A percentile compares a stretch with the other conserved stretches of the same genome.
phyloP scores from a whole-genome alignment of 2,888 invertebrate genomes.

The Megaustenia siamemsis region DNA sequence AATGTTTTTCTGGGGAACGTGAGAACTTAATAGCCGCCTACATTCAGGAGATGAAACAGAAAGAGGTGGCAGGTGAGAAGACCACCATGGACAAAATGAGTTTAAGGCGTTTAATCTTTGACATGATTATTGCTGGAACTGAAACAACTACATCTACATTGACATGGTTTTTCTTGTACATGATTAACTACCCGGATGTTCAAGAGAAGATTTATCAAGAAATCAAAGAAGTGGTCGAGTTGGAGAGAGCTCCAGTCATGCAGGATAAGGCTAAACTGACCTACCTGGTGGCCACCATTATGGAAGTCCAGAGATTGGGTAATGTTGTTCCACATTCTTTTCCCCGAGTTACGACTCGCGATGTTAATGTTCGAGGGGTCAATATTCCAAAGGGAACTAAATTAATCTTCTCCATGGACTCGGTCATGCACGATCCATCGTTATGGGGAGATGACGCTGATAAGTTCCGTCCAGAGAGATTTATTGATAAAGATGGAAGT shows the following conservation, averaged over 20 bases:
- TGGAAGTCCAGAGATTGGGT: constrained; percentile 67
- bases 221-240: constrained; percentile 75
- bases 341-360: constrained; percentile 59
- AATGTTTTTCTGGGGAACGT: neutral
- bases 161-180: constrained; percentile 90
- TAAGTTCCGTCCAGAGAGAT: constrained; percentile 61
- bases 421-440: constrained; percentile 55
- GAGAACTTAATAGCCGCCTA: constrained; percentile 6
- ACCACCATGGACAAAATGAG: neutral
- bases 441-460: constrained; percentile 57
- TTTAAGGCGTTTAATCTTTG: constrained; percentile 7
- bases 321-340: constrained; percentile 63
- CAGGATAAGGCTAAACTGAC: constrained; percentile 59
- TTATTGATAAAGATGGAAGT: constrained; percentile 52
- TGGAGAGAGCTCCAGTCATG: constrained; percentile 56
- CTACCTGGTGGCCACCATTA: constrained; percentile 68
- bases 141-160: constrained; percentile 89
- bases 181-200: constrained; percentile 87
- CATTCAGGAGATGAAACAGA: constrained; percentile 20
- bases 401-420: constrained; percentile 57
- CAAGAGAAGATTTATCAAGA: constrained; percentile 56
- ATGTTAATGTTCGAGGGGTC: constrained; percentile 64
- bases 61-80: neutral
- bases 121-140: constrained; percentile 61
- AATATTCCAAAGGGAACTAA: constrained; percentile 64